Percentiles rank a stretch among this genome's conserved stretches.
phyloP scores from a whole-genome alignment of 2,113 vertebrate species.

The Mesocricetus auratus region DNA sequence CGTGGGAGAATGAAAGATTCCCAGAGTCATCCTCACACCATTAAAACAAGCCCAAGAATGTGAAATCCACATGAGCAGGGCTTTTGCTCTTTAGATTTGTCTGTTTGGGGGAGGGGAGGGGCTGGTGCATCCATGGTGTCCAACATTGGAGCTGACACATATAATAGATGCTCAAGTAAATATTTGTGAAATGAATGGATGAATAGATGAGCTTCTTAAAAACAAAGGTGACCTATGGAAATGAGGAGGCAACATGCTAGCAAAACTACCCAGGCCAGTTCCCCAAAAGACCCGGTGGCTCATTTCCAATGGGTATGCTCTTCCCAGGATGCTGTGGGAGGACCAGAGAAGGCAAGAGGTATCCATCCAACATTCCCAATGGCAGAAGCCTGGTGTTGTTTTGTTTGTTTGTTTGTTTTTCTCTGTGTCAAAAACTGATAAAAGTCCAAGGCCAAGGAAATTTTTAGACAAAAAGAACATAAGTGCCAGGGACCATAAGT shows the following conservation, averaged over 20 bases:
- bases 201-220: neutral
- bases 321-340: fast-evolving
- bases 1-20: neutral
- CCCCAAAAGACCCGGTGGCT: neutral
- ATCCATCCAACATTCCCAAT: neutral
- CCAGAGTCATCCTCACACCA: neutral
- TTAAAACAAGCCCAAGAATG: neutral
- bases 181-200: constrained; percentile 68
- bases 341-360: neutral
- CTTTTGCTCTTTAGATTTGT: neutral
- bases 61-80: fast-evolving
- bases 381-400: constrained; percentile 1
- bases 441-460: neutral
- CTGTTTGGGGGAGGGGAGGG: neutral
- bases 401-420: neutral
- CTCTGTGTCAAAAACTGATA: neutral
- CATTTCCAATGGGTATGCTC: neutral
- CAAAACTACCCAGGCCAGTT: neutral
- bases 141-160: neutral
- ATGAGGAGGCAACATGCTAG: neutral
- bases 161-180: constrained; percentile 48
- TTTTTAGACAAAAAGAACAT: neutral
- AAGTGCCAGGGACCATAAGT: no score
- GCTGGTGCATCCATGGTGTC: no score
- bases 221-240: neutral